Conservation (phyloP, 2,113 vertebrate genomes). For the Podiceps cristatus region DNA sequence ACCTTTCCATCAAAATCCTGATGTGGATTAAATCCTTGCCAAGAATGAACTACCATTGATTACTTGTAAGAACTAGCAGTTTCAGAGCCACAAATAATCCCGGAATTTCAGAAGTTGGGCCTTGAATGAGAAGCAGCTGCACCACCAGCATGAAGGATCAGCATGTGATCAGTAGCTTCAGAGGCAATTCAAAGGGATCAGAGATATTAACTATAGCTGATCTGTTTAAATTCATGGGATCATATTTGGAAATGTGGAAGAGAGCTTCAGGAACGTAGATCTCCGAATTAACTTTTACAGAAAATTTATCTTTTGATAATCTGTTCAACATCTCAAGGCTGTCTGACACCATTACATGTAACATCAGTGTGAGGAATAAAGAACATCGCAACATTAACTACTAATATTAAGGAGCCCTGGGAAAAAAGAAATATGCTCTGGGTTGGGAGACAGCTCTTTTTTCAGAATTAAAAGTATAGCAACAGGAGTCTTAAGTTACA, state of each 20-base stretch:
- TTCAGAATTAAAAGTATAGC: neutral
- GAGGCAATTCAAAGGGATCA: slow-evolving; percentile 17
- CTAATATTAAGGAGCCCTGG: neutral
- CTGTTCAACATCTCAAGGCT: neutral
- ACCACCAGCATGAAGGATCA: neutral
- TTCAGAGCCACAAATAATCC: neutral
- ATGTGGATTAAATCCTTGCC: neutral
- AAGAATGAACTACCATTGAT: slow-evolving; percentile 24
- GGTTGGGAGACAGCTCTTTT: neutral
- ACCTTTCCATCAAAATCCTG: slow-evolving; percentile 34
- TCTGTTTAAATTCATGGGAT: slow-evolving; percentile 23
- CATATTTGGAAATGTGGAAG: neutral
- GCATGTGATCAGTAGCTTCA: slow-evolving; percentile 26
- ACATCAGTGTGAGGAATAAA: neutral
- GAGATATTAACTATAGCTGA: neutral
- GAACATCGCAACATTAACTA: neutral
- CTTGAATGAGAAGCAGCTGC: neutral
- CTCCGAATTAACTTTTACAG: neutral
- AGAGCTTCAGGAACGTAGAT: neutral
- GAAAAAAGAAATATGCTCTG: neutral
- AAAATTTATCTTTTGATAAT: neutral
- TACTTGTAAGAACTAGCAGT: neutral
- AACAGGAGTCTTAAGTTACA: neutral
- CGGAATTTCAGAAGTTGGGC: neutral
- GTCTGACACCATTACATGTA: neutral